phyloP scores from a whole-genome alignment of 2,797 vertebrate species.

The Pseudochirops corinnae region DNA sequence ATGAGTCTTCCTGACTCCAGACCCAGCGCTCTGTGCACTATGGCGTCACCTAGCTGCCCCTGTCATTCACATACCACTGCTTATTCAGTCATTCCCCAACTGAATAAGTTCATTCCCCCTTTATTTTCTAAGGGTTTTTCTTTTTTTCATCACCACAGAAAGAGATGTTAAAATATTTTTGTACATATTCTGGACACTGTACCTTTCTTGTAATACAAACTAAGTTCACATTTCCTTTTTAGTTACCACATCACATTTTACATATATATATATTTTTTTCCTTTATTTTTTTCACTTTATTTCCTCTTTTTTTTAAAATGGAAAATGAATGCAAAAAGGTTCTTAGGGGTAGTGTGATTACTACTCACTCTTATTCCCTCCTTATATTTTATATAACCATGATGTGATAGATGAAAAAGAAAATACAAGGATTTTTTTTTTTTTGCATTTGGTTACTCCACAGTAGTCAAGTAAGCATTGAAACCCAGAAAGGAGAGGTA shows the following conservation, averaged over 20 bases:
- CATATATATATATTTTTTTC: too few relatives aligned
- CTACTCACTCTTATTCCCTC: conserved; percentile 10
- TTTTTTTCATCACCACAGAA: background rate
- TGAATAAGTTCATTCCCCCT: background rate
- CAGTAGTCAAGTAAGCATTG: conserved; percentile 23
- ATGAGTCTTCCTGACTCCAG: background rate
- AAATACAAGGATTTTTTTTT: conserved; percentile 10
- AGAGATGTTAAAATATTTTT: background rate
- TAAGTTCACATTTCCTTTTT: background rate
- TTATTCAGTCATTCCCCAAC: background rate
- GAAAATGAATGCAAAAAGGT: conserved; percentile 4
- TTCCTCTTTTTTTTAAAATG: background rate
- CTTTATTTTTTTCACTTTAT: background rate
- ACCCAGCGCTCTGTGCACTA: background rate
- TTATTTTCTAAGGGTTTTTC: background rate
- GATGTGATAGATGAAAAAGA: conserved; percentile 22
- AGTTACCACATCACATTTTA: background rate
- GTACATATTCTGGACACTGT: background rate
- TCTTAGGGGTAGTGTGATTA: background rate
- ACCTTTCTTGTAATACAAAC: background rate
- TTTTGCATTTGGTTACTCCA: background rate
- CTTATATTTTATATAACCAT: background rate
- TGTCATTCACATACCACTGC: background rate
- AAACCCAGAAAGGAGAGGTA: background rate
- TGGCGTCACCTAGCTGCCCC: background rate